A percentile compares a stretch with the other conserved stretches of the same genome.
These are phyloP conservation scores for Phenganax subtilis DNA, from an alignment of 92 coral and sea anemone genomes.

Conservation along the genomic window DNA sequence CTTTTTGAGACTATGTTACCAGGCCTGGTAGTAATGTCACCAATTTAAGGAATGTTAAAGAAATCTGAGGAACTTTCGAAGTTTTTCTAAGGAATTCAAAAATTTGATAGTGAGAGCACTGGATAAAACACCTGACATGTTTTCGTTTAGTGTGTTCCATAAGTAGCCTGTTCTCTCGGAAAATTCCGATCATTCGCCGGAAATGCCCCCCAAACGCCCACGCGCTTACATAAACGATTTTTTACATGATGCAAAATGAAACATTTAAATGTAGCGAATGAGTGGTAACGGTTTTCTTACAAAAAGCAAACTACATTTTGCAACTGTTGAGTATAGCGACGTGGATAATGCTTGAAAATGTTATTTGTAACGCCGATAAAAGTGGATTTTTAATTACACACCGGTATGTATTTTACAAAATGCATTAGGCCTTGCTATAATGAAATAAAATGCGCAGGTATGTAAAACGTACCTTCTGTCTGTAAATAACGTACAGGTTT, in stretches of 20 bases:
- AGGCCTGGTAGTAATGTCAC: too few relatives aligned
- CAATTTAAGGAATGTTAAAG: too few relatives aligned
- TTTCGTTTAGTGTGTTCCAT: too few relatives aligned
- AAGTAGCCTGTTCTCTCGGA: neutral
- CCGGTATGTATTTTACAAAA: neutral
- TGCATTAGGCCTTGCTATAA: neutral
- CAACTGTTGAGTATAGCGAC: neutral
- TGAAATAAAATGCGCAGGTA: neutral
- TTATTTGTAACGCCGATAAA: neutral
- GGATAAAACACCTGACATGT: too few relatives aligned
- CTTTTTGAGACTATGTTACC: too few relatives aligned
- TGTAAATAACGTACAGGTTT: neutral
- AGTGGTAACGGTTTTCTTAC: neutral
- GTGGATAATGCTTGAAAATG: neutral
- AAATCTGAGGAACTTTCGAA: too few relatives aligned
- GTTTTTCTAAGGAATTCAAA: too few relatives aligned
- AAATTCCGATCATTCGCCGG: neutral
- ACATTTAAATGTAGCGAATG: neutral
- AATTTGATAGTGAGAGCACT: too few relatives aligned
- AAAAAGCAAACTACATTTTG: neutral
- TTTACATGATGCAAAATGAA: neutral
- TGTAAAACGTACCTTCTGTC: neutral
- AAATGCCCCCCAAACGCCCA: neutral
- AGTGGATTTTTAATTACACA: neutral
- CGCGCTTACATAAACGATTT: too few relatives aligned